phyloP scores from a whole-genome alignment of 2,888 invertebrate species.

The Megastigmus dorsalis region DNA sequence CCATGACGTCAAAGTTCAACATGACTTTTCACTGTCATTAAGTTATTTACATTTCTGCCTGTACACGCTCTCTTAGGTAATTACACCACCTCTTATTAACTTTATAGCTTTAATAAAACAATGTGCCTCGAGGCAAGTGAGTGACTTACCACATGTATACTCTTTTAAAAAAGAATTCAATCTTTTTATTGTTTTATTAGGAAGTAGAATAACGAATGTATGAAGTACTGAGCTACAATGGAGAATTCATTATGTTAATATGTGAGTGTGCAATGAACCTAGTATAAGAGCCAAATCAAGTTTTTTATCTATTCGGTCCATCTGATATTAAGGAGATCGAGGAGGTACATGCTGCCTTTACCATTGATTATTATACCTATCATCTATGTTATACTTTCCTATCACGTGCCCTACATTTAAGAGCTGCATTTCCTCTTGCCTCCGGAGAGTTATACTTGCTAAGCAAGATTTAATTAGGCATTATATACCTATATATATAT shows the following conservation, averaged over 20 bases:
- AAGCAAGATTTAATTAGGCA: conserved; percentile 32
- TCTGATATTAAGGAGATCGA: conserved; percentile 36
- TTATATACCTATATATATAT: background rate
- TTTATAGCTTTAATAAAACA: no score
- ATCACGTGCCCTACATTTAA: conserved; percentile 36
- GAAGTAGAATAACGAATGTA: no score
- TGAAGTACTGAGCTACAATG: no score
- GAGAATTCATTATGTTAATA: background rate
- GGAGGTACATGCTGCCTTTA: conserved; percentile 34
- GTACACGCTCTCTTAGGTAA: no score
- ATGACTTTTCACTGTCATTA: no score
- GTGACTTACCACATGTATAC: no score
- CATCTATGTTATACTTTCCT: conserved; percentile 41
- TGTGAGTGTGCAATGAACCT: conserved; percentile 27
- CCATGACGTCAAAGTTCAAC: no score
- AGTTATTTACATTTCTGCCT: no score
- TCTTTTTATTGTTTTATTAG: no score
- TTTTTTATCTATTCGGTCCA: conserved; percentile 47
- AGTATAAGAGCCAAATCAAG: conserved; percentile 20
- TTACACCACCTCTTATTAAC: no score
- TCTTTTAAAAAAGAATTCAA: no score
- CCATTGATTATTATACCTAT: conserved; percentile 43
- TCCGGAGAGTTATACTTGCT: conserved; percentile 15
- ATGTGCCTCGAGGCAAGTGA: no score
- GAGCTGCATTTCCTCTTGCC: conserved; percentile 25